Evolutionary conservation across 1,140 invertebrate species (phyloP), one percentile per base, ranked within the genome.

Genomic region (Paraescarpia echinospica): DNA sequence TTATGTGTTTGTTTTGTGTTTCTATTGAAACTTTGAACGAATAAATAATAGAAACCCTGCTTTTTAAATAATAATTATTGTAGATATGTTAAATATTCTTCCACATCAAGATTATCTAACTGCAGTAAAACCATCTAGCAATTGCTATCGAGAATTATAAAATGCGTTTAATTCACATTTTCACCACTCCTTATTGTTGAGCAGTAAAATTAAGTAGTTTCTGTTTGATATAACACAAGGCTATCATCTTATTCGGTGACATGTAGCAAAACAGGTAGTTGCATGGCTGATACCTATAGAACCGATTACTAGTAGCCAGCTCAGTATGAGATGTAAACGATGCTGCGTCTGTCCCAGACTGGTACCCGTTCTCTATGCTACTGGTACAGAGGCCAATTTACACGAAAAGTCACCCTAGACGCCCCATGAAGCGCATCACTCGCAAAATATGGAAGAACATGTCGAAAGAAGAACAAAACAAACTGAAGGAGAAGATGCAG

Each of bases 371-470:
- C 93, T 92, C 93, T 88, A 94, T 94, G 34, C 93, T 95, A 91
- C 92, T 94, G 34, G 94, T 94, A 93, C 94, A 95, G 93, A 93
- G 94, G 91, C 94, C 93, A 34, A 94, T 96, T 14, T 93, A 93
- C 33, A 92, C 93, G 92, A 94, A 94, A 91, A 94, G 92, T 91
- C 93, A 93, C 22, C 94, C 92, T 48, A 92, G 94, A 51, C 93
- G 95, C 92, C 95, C 95, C 12, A 94, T 94, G 27, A 95, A 95
- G 92, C 94, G 94, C 9, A 94, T 94, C 34, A 94, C 93, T 31
- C 95, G 94, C 35, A 93, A 94, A 12, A 94, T 96, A 91, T 96
- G 94, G 94, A 95, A 95, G 91, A 94, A 95, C 33, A 93, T 96
- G 91, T 93, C 94, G 27, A 93, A 94, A 89, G 96, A 95, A 90